Conservation (phyloP, 2,797 vertebrate species). For the Coregonus ussuriensis region DNA sequence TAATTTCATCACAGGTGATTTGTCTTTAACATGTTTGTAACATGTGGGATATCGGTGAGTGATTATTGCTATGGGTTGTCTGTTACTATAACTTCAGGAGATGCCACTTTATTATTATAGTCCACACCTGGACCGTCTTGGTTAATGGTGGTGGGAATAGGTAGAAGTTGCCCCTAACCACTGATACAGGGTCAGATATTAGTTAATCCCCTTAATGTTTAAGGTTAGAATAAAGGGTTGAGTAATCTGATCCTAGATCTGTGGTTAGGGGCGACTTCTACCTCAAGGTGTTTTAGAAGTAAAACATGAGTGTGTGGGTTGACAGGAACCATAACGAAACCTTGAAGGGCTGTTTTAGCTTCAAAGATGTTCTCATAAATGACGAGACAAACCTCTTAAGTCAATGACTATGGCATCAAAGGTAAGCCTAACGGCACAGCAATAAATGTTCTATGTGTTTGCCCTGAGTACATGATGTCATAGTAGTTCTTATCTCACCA, state of each 20-base stretch:
- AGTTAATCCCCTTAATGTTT: neutral
- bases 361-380: slow-evolving; percentile 70
- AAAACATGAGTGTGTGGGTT: slow-evolving; percentile 50
- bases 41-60: slow-evolving; percentile 50
- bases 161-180: neutral
- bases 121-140: slow-evolving; percentile 61
- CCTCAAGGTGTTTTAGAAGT: neutral
- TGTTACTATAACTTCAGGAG: slow-evolving; percentile 54
- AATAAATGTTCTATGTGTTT: slow-evolving; percentile 79
- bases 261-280: neutral
- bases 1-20: slow-evolving; percentile 70
- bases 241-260: neutral
- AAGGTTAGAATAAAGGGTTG: neutral
- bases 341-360: slow-evolving; percentile 78
- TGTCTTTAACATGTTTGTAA: slow-evolving; percentile 62
- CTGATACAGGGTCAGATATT: neutral
- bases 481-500: slow-evolving; percentile 66
- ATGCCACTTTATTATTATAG: slow-evolving; percentile 37
- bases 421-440: slow-evolving; percentile 77
- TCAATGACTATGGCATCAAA: slow-evolving; percentile 66
- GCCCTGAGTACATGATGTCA: slow-evolving; percentile 73
- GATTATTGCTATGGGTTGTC: slow-evolving; percentile 11
- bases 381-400: slow-evolving; percentile 52
- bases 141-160: slow-evolving; percentile 39
- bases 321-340: slow-evolving; percentile 58